Conservation (phyloP, 2,797 vertebrate species). For the Gambusia yucatana region DNA sequence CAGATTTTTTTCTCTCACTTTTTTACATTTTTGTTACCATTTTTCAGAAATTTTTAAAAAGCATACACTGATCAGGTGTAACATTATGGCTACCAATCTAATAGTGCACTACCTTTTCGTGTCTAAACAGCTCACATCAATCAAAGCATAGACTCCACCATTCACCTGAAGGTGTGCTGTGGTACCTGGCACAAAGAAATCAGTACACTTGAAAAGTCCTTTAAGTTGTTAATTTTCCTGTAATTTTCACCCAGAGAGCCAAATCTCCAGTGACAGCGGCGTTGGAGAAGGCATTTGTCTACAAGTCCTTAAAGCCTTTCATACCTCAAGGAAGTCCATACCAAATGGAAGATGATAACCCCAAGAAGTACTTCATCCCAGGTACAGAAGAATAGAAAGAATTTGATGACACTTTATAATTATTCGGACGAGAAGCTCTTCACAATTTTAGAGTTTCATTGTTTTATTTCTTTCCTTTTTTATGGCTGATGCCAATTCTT, state of each 20-base stretch:
- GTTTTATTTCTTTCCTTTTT: neutral
- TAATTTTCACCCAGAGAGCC: slow-evolving; percentile 37
- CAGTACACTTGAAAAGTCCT: neutral
- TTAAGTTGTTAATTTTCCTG: neutral
- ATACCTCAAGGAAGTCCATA: slow-evolving; percentile 68
- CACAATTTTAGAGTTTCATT: neutral
- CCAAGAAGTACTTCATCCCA: slow-evolving; percentile 85
- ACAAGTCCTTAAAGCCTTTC: slow-evolving; percentile 39
- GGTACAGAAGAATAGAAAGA: slow-evolving; percentile 68
- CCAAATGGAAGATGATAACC: slow-evolving; percentile 80
- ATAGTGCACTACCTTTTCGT: neutral
- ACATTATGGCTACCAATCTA: neutral
- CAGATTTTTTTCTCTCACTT: neutral
- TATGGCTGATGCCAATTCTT: neutral
- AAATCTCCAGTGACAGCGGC: slow-evolving; percentile 49
- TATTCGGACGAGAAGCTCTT: neutral
- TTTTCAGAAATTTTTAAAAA: neutral
- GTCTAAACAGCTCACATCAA: neutral
- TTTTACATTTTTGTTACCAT: neutral
- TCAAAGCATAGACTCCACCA: neutral
- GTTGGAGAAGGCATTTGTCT: slow-evolving; percentile 44
- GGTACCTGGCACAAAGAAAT: neutral
- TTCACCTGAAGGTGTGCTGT: neutral
- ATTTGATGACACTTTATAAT: neutral
- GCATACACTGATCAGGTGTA: neutral